These are phyloP conservation scores for Serinus canaria DNA, from an alignment of 2,113 vertebrate genomes.

Conservation along the genomic window DNA sequence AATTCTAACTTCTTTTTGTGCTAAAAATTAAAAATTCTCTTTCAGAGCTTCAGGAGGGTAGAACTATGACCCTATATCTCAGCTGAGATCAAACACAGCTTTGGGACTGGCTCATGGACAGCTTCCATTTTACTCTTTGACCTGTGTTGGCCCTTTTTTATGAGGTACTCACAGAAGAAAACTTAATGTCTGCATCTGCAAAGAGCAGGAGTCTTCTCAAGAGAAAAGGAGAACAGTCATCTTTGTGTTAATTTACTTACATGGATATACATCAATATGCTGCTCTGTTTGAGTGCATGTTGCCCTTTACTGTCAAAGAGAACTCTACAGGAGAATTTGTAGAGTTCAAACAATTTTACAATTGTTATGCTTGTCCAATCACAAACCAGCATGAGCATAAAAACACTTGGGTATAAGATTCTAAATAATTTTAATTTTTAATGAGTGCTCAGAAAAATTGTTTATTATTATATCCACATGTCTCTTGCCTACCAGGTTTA, in stretches of 20 bases:
- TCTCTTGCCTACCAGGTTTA: background rate
- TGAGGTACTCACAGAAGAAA: background rate
- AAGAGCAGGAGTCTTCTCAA: background rate
- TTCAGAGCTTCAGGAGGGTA: background rate
- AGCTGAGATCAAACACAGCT: background rate
- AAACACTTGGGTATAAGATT: background rate
- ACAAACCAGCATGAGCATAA: background rate
- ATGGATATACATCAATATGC: background rate
- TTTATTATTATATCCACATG: background rate
- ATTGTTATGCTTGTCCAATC: background rate
- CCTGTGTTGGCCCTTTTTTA: background rate
- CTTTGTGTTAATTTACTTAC: background rate
- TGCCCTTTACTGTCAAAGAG: background rate
- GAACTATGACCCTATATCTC: background rate
- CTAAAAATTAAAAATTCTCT: background rate
- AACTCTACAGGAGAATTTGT: background rate
- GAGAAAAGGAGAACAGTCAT: background rate
- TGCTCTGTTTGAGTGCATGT: background rate
- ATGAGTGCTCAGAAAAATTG: background rate
- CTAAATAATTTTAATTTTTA: background rate
- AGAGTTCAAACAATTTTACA: too few species aligned
- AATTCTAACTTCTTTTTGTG: background rate
- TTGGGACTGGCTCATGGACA: background rate
- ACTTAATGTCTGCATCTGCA: background rate
- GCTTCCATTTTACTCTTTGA: background rate